Base-by-base conservation (phyloP, 2,888 invertebrate genomes). In the Athrips mouffetella region DNA sequence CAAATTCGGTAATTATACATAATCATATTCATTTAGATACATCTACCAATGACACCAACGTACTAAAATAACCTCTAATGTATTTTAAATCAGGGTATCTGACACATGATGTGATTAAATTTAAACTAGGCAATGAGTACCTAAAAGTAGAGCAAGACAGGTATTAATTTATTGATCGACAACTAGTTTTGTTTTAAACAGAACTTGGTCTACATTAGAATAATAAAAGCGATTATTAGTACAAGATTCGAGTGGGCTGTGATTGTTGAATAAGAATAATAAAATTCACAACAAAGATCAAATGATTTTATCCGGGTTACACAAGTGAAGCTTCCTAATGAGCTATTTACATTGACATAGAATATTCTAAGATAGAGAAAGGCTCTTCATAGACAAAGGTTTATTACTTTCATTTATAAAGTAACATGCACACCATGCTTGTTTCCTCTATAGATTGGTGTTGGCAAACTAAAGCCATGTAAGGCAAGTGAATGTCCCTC, bases 171-270 rank as follows among this genome's bases (percentile, higher is more conserved):
- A 39, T 37, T 25, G 35, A 39, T 50, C 44, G 48, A 59, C 57
- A 54, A 51, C 58, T 46, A 54, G 53, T 58, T 62, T 64, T 61
- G 58, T 55, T 53, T 58, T 54, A 54, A 63, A 63, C 57, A 57
- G 56, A 60, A 49, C 51, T 49, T 45, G 51, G 41, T 47, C 52
- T 51, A 53, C 55, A 57, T 58, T 52, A 30, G 48, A 37, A 46
- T 51, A 51, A 57, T 54, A 46, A 54, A 53, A 52, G 54, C 53
- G 51, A 54, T 50, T 49, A 47, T 45, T 52, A 52, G 45, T 69
- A 69, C 65, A 51, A 57, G 70, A 67, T 67, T 57, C 56, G 58
- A 64, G 68, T 66, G 59, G 64, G 57, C 61, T 58, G 60, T 65
- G 64, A 67, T 62, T 62, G 58, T 54, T 51, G n/a, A n/a, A n/a